phyloP scores from a whole-genome alignment of 2,888 invertebrate species.

The Drosophila siamana region DNA sequence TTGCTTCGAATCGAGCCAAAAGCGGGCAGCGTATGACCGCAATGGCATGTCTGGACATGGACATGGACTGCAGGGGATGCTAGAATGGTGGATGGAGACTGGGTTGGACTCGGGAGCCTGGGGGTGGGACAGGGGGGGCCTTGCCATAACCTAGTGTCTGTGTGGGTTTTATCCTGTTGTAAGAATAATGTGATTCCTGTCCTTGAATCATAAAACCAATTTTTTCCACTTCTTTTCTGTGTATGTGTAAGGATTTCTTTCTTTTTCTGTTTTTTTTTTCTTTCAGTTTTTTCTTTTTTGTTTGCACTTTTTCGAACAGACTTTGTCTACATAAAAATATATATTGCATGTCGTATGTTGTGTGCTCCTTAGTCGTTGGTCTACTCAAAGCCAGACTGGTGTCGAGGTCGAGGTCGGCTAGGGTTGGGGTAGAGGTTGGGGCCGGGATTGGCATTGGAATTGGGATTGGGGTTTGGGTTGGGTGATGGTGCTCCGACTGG shows the following conservation, averaged over 20 bases:
- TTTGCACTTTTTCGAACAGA: constrained; percentile 82
- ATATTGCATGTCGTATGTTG: constrained; percentile 73
- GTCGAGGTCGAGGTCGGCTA: constrained; percentile 61
- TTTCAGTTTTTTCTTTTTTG: constrained; percentile 61
- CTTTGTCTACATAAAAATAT: constrained; percentile 82
- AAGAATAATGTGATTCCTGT: constrained; percentile 85
- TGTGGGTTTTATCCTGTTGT: constrained; percentile 73
- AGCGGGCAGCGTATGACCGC: constrained; percentile 62
- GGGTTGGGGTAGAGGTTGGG: constrained; percentile 5
- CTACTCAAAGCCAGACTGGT: constrained; percentile 79
- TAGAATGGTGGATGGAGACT: not conserved
- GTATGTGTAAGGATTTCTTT: constrained; percentile 59
- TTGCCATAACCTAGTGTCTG: constrained; percentile 70
- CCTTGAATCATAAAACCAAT: constrained; percentile 85
- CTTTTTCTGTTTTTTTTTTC: constrained; percentile 69
- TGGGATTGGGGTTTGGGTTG: constrained; percentile 2
- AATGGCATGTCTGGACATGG: constrained; percentile 45
- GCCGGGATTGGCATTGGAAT: constrained; percentile 12
- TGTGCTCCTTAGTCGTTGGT: constrained; percentile 69
- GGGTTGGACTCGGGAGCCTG: constrained; percentile 2
- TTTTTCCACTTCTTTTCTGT: constrained; percentile 79
- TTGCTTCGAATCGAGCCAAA: constrained; percentile 73
- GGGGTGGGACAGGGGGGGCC: constrained; percentile 12
- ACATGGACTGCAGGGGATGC: constrained; percentile 22
- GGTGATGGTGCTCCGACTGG: constrained; percentile 42